These are phyloP conservation scores for Campylorhamphus procurvoides DNA, from an alignment of 2,113 vertebrate genomes.

Conservation along the genomic window DNA sequence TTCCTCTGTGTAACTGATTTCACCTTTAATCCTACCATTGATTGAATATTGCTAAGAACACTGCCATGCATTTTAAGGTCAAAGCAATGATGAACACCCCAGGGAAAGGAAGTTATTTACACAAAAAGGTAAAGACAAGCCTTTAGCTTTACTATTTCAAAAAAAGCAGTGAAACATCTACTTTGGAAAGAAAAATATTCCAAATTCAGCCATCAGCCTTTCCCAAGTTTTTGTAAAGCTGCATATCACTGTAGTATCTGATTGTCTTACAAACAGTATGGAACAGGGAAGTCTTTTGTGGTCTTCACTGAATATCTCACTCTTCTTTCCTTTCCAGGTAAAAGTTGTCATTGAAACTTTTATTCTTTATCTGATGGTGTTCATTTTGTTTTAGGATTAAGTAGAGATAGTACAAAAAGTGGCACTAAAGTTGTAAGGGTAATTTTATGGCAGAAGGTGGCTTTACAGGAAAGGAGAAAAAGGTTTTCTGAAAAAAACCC, in stretches of 20 bases:
- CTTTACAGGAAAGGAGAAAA: not conserved
- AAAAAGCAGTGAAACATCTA: constrained; percentile 42
- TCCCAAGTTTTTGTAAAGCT: constrained; percentile 19
- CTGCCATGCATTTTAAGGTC: constrained; percentile 68
- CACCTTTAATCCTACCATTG: constrained; percentile 77
- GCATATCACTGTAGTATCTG: constrained; percentile 26
- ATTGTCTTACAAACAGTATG: not conserved
- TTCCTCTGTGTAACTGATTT: constrained; percentile 77
- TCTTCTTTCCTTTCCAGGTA: not conserved
- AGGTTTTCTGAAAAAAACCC: not conserved
- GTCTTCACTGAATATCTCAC: not conserved
- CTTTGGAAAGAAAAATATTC: not conserved
- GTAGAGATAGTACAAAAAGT: not conserved
- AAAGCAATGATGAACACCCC: constrained; percentile 68
- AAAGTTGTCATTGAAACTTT: not conserved
- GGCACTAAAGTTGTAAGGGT: not conserved
- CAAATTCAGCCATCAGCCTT: constrained; percentile 29
- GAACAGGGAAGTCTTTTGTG: not conserved
- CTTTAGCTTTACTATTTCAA: constrained; percentile 17
- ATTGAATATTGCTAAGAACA: constrained; percentile 74
- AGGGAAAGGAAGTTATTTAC: constrained; percentile 66
- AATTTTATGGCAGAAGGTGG: not conserved
- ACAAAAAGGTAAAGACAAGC: constrained; percentile 46
- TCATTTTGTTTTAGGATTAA: not conserved
- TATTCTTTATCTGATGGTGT: not conserved